Evolutionary conservation across 2,113 vertebrate genomes (phyloP).

Genomic region (Corythoichthys intestinalis): DNA sequence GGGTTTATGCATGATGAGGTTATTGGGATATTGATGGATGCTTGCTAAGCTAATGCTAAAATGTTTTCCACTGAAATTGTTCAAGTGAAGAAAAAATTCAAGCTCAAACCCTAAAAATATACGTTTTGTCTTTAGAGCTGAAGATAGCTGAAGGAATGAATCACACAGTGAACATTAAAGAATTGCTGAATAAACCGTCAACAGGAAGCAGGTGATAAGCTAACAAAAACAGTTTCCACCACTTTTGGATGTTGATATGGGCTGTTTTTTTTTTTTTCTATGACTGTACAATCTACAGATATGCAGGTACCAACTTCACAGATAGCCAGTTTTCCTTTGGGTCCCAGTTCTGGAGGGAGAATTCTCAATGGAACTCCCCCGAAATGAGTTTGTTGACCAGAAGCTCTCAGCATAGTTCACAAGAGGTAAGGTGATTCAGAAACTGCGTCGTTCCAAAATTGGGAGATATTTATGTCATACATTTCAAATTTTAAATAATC

Average conservation of each 20-base stretch:
- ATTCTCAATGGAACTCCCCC: constrained; percentile 68
- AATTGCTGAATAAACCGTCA: constrained; percentile 77
- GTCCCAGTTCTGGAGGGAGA: constrained; percentile 86
- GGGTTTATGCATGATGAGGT: too few relatives aligned
- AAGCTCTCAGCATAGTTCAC: constrained; percentile 78
- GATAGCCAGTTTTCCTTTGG: constrained; percentile 88
- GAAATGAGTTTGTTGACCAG: constrained; percentile 72
- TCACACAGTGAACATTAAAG: constrained; percentile 84
- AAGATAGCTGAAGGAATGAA: constrained; percentile 72
- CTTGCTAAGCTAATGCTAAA: not conserved
- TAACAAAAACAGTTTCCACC: not conserved
- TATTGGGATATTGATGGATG: not conserved
- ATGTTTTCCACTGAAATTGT: not conserved
- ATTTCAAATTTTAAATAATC: too few relatives aligned
- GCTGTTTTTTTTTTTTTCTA: constrained; percentile 34
- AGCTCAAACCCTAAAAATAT: not conserved
- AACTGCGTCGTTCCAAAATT: not conserved
- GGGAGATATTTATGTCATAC: too few relatives aligned
- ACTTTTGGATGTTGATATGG: not conserved
- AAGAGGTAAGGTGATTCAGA: constrained; percentile 73
- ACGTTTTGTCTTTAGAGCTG: constrained; percentile 6
- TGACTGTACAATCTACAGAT: constrained; percentile 53
- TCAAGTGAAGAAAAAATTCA: not conserved
- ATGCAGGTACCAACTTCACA: constrained; percentile 71
- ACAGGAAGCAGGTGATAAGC: constrained; percentile 71